These are phyloP conservation scores for Scaptomyza pallida DNA, from an alignment of 1,140 invertebrate species.

Conservation along the genomic window DNA sequence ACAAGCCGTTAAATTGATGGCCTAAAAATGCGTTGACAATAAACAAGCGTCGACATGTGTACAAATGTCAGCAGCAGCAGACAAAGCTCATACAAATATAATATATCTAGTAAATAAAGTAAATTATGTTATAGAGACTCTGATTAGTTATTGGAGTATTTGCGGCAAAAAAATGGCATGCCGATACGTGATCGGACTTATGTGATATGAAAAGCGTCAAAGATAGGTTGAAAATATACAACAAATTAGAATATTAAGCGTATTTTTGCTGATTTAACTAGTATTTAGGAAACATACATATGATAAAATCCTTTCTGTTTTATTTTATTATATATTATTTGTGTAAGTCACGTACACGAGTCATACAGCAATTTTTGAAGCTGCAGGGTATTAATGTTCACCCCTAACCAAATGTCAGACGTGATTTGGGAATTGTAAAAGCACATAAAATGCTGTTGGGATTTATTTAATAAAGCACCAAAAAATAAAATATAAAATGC, in stretches of 20 bases:
- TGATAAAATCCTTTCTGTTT: too few species aligned
- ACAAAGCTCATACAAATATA: conserved; percentile 17
- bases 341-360: too few species aligned
- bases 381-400: conserved; percentile 9
- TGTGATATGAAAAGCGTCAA: conserved; percentile 28
- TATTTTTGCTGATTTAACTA: too few species aligned
- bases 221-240: too few species aligned
- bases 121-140: conserved; percentile 2
- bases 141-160: conserved; percentile 43
- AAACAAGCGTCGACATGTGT: conserved; percentile 52
- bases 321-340: too few species aligned
- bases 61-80: conserved; percentile 50
- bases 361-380: not conserved
- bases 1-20: conserved; percentile 39
- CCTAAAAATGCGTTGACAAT: conserved; percentile 50
- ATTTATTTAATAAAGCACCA: conserved; percentile 75
- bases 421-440: conserved; percentile 48
- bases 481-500: conserved; percentile 42
- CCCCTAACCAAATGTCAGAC: conserved; percentile 6
- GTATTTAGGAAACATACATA: too few species aligned
- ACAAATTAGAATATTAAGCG: too few species aligned
- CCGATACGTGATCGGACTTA: conserved; percentile 53
- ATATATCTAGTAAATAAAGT: conserved; percentile 9
- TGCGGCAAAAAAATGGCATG: conserved; percentile 13
- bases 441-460: conserved; percentile 65